Evolutionary conservation across 1,140 invertebrate genomes (phyloP).

Genomic region (Drosophila cardini): DNA sequence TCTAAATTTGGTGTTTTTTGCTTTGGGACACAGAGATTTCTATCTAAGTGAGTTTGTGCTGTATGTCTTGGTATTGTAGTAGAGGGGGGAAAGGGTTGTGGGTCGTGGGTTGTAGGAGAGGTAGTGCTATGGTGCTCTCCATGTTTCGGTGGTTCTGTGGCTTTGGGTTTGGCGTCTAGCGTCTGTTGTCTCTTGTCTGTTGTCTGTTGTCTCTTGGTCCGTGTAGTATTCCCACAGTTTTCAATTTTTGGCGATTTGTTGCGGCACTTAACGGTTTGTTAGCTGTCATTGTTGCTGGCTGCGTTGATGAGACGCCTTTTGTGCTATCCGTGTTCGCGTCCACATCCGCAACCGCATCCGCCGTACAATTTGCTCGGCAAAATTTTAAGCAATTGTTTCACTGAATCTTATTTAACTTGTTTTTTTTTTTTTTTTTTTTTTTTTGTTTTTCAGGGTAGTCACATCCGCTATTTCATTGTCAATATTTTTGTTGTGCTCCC

Average conservation of each 20-base stretch:
- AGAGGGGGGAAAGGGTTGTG: background rate
- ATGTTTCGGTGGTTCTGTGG: conserved; percentile 28
- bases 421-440: conserved; percentile 7
- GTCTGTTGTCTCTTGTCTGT: conserved; percentile 20
- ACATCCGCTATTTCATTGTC: conserved; percentile 55
- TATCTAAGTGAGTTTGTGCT: conserved; percentile 39
- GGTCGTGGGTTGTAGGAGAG: conserved; percentile 10
- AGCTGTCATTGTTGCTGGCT: conserved; percentile 76
- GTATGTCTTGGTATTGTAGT: background rate
- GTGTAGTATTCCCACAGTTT: conserved; percentile 74
- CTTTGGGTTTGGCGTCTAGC: conserved; percentile 24
- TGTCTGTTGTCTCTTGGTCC: conserved; percentile 32
- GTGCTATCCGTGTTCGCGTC: conserved; percentile 19
- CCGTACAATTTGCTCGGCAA: conserved; percentile 4
- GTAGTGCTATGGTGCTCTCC: conserved; percentile 17
- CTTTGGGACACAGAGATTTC: conserved; percentile 61
- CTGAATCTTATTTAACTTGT: background rate
- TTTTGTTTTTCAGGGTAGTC: conserved; percentile 24
- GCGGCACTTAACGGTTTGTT: conserved; percentile 83
- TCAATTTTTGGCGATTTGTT: conserved; percentile 83
- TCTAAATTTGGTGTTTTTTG: conserved; percentile 16
- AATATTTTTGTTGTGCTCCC: conserved; percentile 29
- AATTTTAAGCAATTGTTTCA: conserved; percentile 43
- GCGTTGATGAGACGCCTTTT: conserved; percentile 78
- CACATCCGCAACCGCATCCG: conserved; percentile 7